A percentile compares a stretch with the other conserved stretches of the same genome.
phyloP scores from a whole-genome alignment of 2,113 vertebrate species.

The Chiloscyllium plagiosum region DNA sequence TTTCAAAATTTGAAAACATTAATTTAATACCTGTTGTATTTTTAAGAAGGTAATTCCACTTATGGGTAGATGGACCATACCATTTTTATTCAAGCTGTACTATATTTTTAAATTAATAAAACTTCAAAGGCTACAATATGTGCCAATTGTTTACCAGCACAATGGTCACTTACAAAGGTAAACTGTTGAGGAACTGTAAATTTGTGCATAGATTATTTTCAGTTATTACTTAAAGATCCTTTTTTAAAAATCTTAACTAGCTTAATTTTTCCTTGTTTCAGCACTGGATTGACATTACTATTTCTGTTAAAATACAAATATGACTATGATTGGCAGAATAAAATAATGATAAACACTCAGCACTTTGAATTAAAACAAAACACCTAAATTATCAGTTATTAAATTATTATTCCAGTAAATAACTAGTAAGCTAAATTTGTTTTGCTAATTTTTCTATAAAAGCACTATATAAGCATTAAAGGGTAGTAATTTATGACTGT shows the following conservation, averaged over 20 bases:
- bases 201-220: not conserved
- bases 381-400: not conserved
- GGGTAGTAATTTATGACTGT: not conserved
- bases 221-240: not conserved
- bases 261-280: not conserved
- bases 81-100: too few species aligned
- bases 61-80: not conserved
- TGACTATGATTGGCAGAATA: not conserved
- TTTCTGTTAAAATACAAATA: not conserved
- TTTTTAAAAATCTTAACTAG: not conserved
- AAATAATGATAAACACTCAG: not conserved
- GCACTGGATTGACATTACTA: not conserved
- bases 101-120: too few species aligned
- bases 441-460: conserved; percentile 2
- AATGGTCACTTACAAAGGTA: not conserved
- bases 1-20: not conserved
- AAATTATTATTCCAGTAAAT: conserved; percentile 19
- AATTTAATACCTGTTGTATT: not conserved
- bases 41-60: not conserved
- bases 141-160: not conserved
- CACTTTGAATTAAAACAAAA: not conserved
- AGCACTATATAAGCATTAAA: not conserved
- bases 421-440: not conserved
- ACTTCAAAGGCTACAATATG: not conserved
- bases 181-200: not conserved